A percentile compares a stretch with the other conserved stretches of the same genome.
These are phyloP conservation scores for Antheraea mylitta DNA, from an alignment of 1,140 invertebrate species.

Conservation along the genomic window DNA sequence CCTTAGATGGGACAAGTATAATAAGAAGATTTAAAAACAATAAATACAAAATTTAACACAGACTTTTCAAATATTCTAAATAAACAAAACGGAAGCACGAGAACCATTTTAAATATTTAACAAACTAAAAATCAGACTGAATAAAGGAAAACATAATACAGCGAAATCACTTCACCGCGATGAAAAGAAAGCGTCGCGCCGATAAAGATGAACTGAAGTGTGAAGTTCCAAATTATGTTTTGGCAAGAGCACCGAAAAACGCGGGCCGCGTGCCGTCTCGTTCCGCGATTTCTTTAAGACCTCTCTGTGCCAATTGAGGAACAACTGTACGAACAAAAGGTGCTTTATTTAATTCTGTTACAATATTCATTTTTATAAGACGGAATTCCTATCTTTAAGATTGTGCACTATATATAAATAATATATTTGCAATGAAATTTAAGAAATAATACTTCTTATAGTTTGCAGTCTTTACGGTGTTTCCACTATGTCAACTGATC, in stretches of 20 bases:
- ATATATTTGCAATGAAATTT: too few species aligned
- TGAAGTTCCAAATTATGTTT: slow-evolving; percentile 10
- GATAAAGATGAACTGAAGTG: slow-evolving; percentile 3
- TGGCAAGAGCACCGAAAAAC: background rate
- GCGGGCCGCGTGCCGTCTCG: too few species aligned
- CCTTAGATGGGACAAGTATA: too few species aligned
- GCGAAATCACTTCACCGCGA: background rate
- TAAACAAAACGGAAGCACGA: too few species aligned
- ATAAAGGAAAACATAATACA: background rate
- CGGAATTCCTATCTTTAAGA: too few species aligned
- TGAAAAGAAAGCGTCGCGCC: slow-evolving; percentile 3
- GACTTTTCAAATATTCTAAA: too few species aligned
- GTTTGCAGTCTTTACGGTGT: too few species aligned
- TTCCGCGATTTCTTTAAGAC: background rate
- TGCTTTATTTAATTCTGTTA: background rate
- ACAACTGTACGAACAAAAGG: background rate
- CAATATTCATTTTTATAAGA: background rate
- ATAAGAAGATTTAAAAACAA: too few species aligned
- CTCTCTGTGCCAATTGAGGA: background rate
- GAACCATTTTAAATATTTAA: background rate
- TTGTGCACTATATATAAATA: too few species aligned
- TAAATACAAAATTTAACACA: too few species aligned
- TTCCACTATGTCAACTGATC: too few species aligned
- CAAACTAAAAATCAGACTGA: background rate
- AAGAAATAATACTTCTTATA: too few species aligned